These are phyloP conservation scores for Tokudaia tokunoshimensis DNA, from an alignment of 2,797 vertebrate genomes.

Conservation along the genomic window DNA sequence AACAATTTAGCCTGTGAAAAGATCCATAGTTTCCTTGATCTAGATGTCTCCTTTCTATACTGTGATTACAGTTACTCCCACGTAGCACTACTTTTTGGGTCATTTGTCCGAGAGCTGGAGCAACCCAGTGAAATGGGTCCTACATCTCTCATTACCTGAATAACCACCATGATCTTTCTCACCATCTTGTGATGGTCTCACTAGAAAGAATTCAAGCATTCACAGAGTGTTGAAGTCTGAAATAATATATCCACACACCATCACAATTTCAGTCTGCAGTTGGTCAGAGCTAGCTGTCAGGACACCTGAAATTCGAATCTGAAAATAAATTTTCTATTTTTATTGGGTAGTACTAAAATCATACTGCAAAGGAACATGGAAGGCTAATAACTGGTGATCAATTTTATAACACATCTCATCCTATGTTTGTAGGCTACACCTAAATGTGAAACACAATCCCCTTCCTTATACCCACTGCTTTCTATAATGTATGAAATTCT, in stretches of 20 bases:
- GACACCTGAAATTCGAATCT: background rate
- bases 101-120: background rate
- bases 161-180: background rate
- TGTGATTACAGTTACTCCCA: background rate
- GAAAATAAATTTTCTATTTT: background rate
- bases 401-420: background rate
- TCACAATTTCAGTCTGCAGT: background rate
- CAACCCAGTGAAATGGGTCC: background rate
- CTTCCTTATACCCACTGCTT: conserved; percentile 15
- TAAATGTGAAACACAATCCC: background rate
- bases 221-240: background rate
- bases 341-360: background rate
- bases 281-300: background rate
- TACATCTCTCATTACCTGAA: background rate
- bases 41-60: background rate
- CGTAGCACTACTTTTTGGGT: background rate
- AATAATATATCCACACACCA: background rate
- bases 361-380: background rate
- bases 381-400: background rate
- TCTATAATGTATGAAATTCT: background rate
- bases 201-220: background rate
- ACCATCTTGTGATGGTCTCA: background rate
- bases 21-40: background rate
- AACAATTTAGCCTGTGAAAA: background rate
- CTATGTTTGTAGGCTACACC: background rate